Evolutionary conservation across 1,140 invertebrate species (phyloP).

Genomic region (Diabrotica undecimpunctata): DNA sequence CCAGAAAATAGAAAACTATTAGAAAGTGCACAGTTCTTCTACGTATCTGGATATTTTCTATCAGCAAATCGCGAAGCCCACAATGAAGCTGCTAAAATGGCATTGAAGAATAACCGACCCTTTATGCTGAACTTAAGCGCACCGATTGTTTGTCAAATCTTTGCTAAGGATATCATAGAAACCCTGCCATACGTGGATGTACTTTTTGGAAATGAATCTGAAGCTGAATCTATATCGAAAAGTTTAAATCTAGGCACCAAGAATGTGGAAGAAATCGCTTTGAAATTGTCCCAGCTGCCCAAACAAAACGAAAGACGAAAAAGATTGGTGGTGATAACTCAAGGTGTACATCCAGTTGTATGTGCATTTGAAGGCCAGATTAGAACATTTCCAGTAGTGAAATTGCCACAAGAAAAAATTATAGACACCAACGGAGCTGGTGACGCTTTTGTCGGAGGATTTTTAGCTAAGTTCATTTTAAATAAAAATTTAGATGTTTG

Average conservation of each 20-base stretch:
- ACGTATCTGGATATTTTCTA: constrained; percentile 93
- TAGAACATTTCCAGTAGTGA: constrained; percentile 69
- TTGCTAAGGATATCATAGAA: constrained; percentile 75
- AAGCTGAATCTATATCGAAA: constrained; percentile 82
- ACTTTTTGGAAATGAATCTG: constrained; percentile 94
- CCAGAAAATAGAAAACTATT: constrained; percentile 73
- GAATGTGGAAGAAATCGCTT: constrained; percentile 81
- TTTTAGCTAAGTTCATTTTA: constrained; percentile 85
- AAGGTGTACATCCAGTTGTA: constrained; percentile 83
- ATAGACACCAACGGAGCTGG: constrained; percentile 98
- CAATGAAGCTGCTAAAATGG: constrained; percentile 75
- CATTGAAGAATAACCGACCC: constrained; percentile 66
- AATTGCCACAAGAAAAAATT: constrained; percentile 72
- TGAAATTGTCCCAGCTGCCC: constrained; percentile 68
- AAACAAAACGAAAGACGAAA: constrained; percentile 69
- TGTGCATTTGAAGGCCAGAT: constrained; percentile 68
- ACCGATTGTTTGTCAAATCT: constrained; percentile 91
- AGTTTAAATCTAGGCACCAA: constrained; percentile 69
- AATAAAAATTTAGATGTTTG: constrained; percentile 71
- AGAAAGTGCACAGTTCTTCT: constrained; percentile 80
- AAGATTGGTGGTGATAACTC: constrained; percentile 88
- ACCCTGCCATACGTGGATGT: constrained; percentile 92
- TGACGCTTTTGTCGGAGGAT: constrained; percentile 97
- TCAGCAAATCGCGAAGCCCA: constrained; percentile 90
- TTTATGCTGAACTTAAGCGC: constrained; percentile 96